Percentiles rank a stretch among this genome's conserved stretches.
Evolutionary conservation across 2,113 vertebrate species (phyloP).

Genomic region (Vulpes ferrilata): DNA sequence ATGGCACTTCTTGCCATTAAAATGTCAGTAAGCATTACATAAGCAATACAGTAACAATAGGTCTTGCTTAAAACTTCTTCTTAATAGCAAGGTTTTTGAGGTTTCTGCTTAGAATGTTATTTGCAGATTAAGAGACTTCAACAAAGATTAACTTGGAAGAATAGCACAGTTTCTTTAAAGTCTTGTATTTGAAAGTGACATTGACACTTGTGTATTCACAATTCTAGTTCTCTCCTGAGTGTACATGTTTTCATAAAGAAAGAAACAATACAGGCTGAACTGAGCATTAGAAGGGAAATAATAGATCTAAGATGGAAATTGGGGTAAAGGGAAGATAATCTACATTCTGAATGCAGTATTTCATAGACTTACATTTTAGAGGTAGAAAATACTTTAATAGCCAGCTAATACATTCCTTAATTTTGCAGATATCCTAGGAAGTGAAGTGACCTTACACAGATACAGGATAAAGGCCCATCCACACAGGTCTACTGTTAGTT

Average conservation of each 20-base stretch:
- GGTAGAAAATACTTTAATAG: not conserved
- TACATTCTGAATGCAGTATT: not conserved
- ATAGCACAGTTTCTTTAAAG: not conserved
- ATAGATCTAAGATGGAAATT: not conserved
- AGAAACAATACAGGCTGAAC: not conserved
- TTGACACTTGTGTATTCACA: not conserved
- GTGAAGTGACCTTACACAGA: not conserved
- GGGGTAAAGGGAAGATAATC: not conserved
- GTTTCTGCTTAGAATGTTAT: slow-evolving; percentile 10
- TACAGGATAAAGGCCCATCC: not conserved
- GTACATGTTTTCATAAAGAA: not conserved
- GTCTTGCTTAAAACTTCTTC: not conserved
- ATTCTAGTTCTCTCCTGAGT: not conserved
- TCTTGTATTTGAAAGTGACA: not conserved
- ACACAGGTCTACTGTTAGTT: not conserved
- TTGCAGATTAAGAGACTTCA: not conserved
- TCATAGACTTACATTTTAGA: not conserved
- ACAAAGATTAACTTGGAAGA: not conserved
- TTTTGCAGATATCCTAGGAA: not conserved
- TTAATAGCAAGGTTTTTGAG: not conserved
- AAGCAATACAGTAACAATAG: not conserved
- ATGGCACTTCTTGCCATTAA: not conserved
- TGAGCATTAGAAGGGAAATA: not conserved
- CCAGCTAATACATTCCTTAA: not conserved
- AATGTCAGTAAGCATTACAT: not conserved